These are phyloP conservation scores for Sarcophilus harrisii DNA, from an alignment of 2,797 vertebrate species.

Conservation along the genomic window DNA sequence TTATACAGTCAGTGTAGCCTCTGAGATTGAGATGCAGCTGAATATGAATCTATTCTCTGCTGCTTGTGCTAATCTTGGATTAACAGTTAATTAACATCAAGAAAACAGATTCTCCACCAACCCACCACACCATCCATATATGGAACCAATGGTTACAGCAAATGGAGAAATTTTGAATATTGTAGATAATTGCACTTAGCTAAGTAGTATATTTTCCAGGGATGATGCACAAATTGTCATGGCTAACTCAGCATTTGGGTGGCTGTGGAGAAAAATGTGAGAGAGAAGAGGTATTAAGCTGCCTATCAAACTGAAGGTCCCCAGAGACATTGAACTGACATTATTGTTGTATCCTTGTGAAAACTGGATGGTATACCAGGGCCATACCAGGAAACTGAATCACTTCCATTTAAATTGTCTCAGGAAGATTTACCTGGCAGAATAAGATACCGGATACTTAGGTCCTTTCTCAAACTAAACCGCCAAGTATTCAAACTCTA, in stretches of 20 bases:
- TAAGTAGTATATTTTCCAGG: too few relatives aligned
- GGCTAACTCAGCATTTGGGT: not conserved
- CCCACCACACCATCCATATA: too few relatives aligned
- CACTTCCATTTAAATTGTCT: not conserved
- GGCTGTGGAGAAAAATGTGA: not conserved
- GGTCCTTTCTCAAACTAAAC: not conserved
- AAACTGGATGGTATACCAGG: not conserved
- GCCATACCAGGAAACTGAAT: not conserved
- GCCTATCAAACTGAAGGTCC: not conserved
- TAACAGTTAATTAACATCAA: too few relatives aligned
- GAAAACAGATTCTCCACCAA: too few relatives aligned
- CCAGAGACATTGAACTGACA: not conserved
- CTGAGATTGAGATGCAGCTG: too few relatives aligned
- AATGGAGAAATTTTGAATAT: too few relatives aligned
- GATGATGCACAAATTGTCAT: not conserved
- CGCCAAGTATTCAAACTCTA: not conserved
- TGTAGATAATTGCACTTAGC: too few relatives aligned
- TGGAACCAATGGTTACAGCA: too few relatives aligned
- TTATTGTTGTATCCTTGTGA: not conserved
- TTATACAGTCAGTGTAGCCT: too few relatives aligned
- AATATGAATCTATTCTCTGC: too few relatives aligned
- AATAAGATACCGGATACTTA: not conserved
- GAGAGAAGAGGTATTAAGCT: not conserved
- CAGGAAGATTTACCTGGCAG: not conserved
- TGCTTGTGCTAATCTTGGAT: too few relatives aligned